Percentiles rank a stretch among this genome's conserved stretches.
Conservation (phyloP, 2,888 invertebrate species). For the Hydrotaea diabolus region DNA sequence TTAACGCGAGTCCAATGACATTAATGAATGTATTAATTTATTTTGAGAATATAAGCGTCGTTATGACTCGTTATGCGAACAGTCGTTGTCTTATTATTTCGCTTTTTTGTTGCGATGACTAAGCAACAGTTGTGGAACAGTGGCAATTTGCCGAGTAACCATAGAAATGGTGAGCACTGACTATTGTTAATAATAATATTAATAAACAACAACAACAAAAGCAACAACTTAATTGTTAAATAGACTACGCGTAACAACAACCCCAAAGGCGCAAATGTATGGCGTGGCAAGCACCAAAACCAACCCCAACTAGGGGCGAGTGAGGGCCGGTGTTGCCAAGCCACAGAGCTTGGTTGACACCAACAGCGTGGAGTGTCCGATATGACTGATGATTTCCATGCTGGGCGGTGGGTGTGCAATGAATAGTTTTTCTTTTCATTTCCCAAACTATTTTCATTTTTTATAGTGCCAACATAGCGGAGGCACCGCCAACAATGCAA, state of each 20-base stretch:
- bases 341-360: neutral
- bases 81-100: constrained; percentile 5
- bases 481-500: neutral
- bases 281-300: neutral
- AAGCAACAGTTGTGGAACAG: constrained; percentile 41
- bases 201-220: neutral
- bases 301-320: neutral
- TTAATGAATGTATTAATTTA: constrained; percentile 23
- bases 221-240: constrained; percentile 37
- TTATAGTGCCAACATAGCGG: neutral
- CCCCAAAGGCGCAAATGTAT: neutral
- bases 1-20: neutral
- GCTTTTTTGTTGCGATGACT: no score
- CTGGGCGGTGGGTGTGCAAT: neutral
- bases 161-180: constrained; percentile 24
- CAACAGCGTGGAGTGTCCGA: neutral
- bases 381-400: neutral
- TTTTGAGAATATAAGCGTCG: neutral
- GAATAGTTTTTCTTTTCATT: neutral
- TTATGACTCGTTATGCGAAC: constrained; percentile 21
- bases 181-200: neutral
- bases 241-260: constrained; percentile 13
- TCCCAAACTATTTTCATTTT: neutral
- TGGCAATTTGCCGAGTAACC: constrained; percentile 16
- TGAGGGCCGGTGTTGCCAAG: neutral